Base-by-base conservation (phyloP, 2,888 invertebrate species). In the Alentia gelatinosa region DNA sequence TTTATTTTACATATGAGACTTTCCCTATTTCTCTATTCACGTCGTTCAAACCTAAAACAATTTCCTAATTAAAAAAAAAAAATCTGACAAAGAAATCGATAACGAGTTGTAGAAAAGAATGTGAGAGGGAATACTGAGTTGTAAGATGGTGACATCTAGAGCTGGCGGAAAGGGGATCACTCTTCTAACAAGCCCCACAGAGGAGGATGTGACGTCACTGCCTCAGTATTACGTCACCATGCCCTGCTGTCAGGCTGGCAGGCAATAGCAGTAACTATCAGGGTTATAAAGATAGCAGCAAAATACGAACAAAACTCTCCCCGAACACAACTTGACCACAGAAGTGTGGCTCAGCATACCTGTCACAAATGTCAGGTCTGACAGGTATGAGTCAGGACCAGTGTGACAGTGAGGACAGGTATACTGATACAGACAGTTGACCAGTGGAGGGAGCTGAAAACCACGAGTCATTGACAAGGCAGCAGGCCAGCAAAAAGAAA, bases 211-310 rank as follows among this genome's bases (percentile, higher is more conserved):
- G n/a, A n/a, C n/a, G n/a, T n/a, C n/a, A n/a, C n/a, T n/a, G n/a
- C n/a, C n/a, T n/a, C n/a, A n/a, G n/a, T n/a, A n/a, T n/a, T n/a
- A n/a, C n/a, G n/a, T n/a, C n/a, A n/a, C n/a, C n/a, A n/a, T n/a
- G n/a, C n/a, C n/a, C n/a, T 47, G 47, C 7, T 47, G 47, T 47
- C 19, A 47, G 47, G 19, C 19, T 7, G 7, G 19, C 9, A 47
- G 7, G 23, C 15, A 30, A 68, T 26, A 12, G n/a, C 68, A 68
- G 26, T 68, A 68, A 68, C 68, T 68, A 68, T 68, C 68, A 33
- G 68, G 68, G 12, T 30, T 30, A 68, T n/a, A 68, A 68, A 68
- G 68, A 68, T 68, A 68, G 68, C 68, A 68, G 68, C 68, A 68
- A 68, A 68, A 68, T 68, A 26, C 47, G 33, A 68, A 68, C 33